Conservation (phyloP, 2,797 vertebrate species). For the Podarcis lilfordi region DNA sequence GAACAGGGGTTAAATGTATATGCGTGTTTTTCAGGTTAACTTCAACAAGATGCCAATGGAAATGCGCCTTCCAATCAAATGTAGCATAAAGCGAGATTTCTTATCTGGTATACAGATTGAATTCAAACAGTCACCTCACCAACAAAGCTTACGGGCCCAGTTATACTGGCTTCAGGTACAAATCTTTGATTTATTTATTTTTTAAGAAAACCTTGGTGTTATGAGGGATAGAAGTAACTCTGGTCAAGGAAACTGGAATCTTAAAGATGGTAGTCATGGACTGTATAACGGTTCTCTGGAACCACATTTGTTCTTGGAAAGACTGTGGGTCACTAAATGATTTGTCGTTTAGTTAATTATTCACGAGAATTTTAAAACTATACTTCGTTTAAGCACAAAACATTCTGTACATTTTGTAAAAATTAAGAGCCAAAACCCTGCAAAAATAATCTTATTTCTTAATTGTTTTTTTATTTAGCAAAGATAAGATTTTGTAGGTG, state of each 20-base stretch:
- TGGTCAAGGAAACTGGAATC: not conserved
- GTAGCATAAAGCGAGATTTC: slow-evolving; percentile 90
- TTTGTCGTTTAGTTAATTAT: not conserved
- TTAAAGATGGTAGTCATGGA: not conserved
- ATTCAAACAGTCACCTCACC: slow-evolving; percentile 92
- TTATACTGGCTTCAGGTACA: slow-evolving; percentile 95
- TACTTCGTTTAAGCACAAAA: no score
- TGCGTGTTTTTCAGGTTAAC: slow-evolving; percentile 83
- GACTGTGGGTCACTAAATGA: not conserved
- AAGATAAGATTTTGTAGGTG: not conserved
- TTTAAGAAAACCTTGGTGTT: not conserved
- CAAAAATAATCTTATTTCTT: not conserved
- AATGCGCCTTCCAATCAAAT: slow-evolving; percentile 87
- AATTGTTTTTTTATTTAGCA: not conserved
- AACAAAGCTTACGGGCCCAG: slow-evolving; percentile 91
- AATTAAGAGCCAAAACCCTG: not conserved
- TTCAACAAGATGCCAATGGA: slow-evolving; percentile 85
- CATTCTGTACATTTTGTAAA: not conserved
- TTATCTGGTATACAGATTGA: slow-evolving; percentile 93
- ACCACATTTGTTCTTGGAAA: not conserved
- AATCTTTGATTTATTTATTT: accelerated
- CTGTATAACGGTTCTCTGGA: no score
- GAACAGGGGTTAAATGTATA: no score
- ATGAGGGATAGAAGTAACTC: not conserved
- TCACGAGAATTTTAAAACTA: not conserved